Evolutionary conservation across 2,888 invertebrate species (phyloP).

Genomic region (Tipula unca): DNA sequence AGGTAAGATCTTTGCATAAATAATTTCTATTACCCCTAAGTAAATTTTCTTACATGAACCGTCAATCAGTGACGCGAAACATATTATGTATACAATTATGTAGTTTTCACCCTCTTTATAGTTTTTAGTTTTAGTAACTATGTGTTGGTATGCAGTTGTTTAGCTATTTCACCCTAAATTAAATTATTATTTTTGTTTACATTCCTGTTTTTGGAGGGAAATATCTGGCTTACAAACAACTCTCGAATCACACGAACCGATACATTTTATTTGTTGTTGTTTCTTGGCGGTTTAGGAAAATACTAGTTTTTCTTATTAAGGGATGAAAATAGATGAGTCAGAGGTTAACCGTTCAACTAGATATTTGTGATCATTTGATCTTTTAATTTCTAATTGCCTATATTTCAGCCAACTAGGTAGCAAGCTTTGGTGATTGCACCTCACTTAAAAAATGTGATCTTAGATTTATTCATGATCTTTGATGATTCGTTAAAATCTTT

Average conservation of each 20-base stretch:
- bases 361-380: background rate
- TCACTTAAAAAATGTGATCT: background rate
- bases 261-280: background rate
- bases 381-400: too few species aligned
- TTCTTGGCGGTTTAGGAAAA: background rate
- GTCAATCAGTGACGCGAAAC: constrained; percentile 10
- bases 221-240: background rate
- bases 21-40: background rate
- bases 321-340: background rate
- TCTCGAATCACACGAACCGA: background rate
- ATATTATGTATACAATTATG: background rate
- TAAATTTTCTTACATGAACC: background rate
- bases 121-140: background rate
- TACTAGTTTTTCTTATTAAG: background rate
- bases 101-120: background rate
- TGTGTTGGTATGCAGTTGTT: background rate
- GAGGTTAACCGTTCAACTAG: background rate
- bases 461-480: too few species aligned
- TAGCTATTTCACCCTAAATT: background rate
- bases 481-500: too few species aligned
- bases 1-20: constrained; percentile 15
- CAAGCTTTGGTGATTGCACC: background rate
- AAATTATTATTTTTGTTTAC: background rate
- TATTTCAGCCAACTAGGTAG: too few species aligned
- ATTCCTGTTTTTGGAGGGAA: constrained; percentile 4